Conservation (phyloP, 2,113 vertebrate genomes). For the Macquaria australasica region DNA sequence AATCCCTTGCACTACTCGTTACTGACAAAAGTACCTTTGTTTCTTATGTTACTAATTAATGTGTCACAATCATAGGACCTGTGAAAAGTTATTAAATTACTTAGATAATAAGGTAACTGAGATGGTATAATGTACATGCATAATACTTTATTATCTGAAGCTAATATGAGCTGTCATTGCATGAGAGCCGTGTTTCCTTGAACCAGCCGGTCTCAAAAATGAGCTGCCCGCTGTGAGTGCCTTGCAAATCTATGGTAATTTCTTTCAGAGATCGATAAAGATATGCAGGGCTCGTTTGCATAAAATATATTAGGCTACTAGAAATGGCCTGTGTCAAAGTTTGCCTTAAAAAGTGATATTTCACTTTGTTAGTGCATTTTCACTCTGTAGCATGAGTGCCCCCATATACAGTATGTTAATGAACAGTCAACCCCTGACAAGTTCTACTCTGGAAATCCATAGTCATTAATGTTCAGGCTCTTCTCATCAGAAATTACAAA, state of each 20-base stretch:
- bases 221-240: conserved; percentile 20
- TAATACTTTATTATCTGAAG: conserved; percentile 26
- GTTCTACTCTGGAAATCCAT: conserved; percentile 58
- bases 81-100: background rate
- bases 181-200: conserved; percentile 10
- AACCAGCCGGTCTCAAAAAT: conserved; percentile 21
- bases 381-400: conserved; percentile 19
- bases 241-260: conserved; percentile 61
- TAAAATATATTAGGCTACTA: conserved; percentile 54
- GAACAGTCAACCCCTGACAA: conserved; percentile 41
- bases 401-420: conserved; percentile 43
- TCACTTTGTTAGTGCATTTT: conserved; percentile 57
- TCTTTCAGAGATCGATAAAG: conserved; percentile 54
- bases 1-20: background rate
- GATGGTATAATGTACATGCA: conserved; percentile 2
- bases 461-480: conserved; percentile 52
- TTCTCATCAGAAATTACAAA: conserved; percentile 64
- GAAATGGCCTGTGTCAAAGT: conserved; percentile 42
- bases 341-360: conserved; percentile 57
- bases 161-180: conserved; percentile 22
- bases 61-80: background rate
- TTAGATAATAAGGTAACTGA: background rate
- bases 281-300: conserved; percentile 60
- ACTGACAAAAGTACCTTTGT: no score
- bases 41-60: background rate